Evolutionary conservation across 1,140 invertebrate genomes (phyloP).

Genomic region (Thaumetopoea pityocampa): DNA sequence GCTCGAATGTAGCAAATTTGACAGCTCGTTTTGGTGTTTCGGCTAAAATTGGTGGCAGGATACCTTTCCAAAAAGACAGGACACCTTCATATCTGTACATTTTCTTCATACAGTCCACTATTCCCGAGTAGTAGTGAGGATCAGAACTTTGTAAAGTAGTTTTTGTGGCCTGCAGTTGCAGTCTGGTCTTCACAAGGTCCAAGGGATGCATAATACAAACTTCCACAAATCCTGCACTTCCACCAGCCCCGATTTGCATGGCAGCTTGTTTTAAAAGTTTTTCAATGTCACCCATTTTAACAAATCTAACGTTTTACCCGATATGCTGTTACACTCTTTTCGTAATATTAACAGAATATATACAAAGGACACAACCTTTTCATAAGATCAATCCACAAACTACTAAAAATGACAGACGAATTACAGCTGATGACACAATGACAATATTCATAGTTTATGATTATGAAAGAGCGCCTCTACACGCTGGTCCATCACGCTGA

Average conservation of each 20-base stretch:
- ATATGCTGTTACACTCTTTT: no score
- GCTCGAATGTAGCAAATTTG: slow-evolving; percentile 96
- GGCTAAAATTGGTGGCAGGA: slow-evolving; percentile 93
- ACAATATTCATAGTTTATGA: no score
- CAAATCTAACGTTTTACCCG: no score
- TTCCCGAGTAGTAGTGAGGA: slow-evolving; percentile 84
- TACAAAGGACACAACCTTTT: no score
- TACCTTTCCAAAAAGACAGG: slow-evolving; percentile 92
- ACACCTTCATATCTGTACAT: slow-evolving; percentile 91
- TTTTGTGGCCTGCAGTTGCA: slow-evolving; percentile 59
- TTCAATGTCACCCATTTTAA: slow-evolving; percentile 65
- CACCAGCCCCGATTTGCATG: slow-evolving; percentile 91
- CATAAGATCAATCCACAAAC: no score
- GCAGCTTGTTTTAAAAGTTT: slow-evolving; percentile 81
- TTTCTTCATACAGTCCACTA: slow-evolving; percentile 91
- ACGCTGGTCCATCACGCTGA: no score
- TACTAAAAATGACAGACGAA: slow-evolving; percentile 6
- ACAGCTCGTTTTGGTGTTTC: slow-evolving; percentile 96
- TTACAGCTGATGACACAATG: slow-evolving; percentile 1
- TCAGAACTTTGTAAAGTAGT: slow-evolving; percentile 66
- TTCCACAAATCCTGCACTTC: slow-evolving; percentile 94
- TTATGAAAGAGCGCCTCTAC: no score
- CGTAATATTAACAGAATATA: slow-evolving; percentile 9
- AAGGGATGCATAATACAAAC: slow-evolving; percentile 97
- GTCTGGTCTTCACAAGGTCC: slow-evolving; percentile 91